Evolutionary conservation across 2,888 invertebrate genomes (phyloP).

Genomic region (Plagiodera versicolora): DNA sequence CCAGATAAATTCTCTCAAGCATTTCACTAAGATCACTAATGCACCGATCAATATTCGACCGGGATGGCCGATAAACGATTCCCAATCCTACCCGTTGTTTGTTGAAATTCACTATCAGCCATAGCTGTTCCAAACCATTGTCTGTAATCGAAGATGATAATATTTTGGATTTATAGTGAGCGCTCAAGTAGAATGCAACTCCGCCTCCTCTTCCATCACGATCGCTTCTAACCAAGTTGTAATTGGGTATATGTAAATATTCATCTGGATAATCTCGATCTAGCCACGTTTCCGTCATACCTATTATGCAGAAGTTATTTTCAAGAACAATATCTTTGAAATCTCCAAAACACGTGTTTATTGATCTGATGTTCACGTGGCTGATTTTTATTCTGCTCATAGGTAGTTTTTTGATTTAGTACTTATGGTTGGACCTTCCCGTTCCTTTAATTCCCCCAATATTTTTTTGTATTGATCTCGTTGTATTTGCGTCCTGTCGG

Average conservation of each 20-base stretch:
- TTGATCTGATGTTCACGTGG: slow-evolving; percentile 12
- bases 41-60: slow-evolving; percentile 7
- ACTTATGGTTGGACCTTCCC: slow-evolving; percentile 4
- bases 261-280: slow-evolving; percentile 5
- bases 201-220: slow-evolving; percentile 10
- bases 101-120: slow-evolving; percentile 5
- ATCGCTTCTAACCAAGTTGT: slow-evolving; percentile 8
- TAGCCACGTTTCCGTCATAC: slow-evolving; percentile 13
- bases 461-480: slow-evolving; percentile 10
- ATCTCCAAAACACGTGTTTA: slow-evolving; percentile 11
- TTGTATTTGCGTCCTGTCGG: slow-evolving; percentile 10
- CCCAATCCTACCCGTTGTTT: slow-evolving; percentile 4
- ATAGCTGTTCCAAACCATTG: slow-evolving; percentile 9
- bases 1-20: slow-evolving; percentile 5
- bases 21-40: slow-evolving; percentile 8
- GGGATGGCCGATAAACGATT: slow-evolving; percentile 13
- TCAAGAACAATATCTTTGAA: slow-evolving; percentile 9
- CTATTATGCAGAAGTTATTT: slow-evolving; percentile 5
- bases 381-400: slow-evolving; percentile 5
- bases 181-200: background rate
- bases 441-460: slow-evolving; percentile 8
- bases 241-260: slow-evolving; percentile 8
- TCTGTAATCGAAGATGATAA: background rate
- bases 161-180: slow-evolving; percentile 7
- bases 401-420: slow-evolving; percentile 14